Base-by-base conservation (phyloP, 1,140 invertebrate genomes). In the Ridgeia piscesae region DNA sequence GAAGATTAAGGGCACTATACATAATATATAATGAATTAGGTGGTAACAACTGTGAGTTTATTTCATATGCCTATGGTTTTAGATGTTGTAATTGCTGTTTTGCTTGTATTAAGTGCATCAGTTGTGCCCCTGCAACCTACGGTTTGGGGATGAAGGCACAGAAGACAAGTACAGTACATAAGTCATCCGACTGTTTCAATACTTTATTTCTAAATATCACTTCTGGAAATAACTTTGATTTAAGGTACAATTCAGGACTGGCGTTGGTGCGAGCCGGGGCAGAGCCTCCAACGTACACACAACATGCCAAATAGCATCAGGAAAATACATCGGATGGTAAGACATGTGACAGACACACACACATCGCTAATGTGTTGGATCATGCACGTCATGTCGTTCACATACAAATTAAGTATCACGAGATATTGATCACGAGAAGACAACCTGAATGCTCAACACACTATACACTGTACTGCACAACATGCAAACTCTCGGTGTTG, bases 171-270 rank as follows among this genome's bases (percentile, higher is more conserved):
- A 31, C 58, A 77, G 58, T 77, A 4, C 2, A 77, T 21, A 31
- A 77, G 27, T 21, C 14, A 77, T 77, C 58, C 11, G 58, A 77
- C 2, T 77, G 58, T 77, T 77, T 77, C 58, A 77, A 77, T 77
- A 77, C 58, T 77, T 77, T 77, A 77, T 77, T 77, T 77, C 58
- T 77, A 77, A 77, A 77, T 77, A 77, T 77, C 58, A 77, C 58
- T 77, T 77, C 58, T 31, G 58, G 58, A 77, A 77, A 77, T 21
- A 77, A 77, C 17, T 77, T 77, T 77, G 58, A 77, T 77, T 77
- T 77, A 77, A 77, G 58, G 58, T 77, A 77, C 58, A 77, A 77
- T 77, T 77, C 8, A 77, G 58, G 58, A 31, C 58, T 77, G 14
- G 58, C 17, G 17, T 42, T 42, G 11, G 4, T 42, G 42, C 4